Evolutionary conservation across 2,113 vertebrate genomes (phyloP).

Genomic region (Microcebus jonahi): DNA sequence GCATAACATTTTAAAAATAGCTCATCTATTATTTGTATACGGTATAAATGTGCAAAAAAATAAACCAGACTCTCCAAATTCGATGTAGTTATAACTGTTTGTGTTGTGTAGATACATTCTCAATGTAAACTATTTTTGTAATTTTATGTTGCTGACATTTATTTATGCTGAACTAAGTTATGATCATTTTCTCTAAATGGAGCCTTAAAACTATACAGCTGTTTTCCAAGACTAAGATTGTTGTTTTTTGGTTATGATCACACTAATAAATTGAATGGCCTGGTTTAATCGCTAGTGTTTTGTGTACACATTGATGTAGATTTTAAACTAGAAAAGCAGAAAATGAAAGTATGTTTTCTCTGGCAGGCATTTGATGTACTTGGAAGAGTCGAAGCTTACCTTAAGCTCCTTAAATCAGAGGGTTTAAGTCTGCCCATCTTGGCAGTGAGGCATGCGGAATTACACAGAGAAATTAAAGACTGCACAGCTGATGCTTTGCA

Average conservation of each 20-base stretch:
- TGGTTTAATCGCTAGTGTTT: slow-evolving; percentile 39
- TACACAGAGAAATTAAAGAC: slow-evolving; percentile 84
- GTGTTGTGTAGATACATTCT: neutral
- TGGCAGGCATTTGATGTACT: slow-evolving; percentile 88
- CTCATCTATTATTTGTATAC: neutral
- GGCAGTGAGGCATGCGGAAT: slow-evolving; percentile 84
- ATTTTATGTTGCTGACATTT: slow-evolving; percentile 12
- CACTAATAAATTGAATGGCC: slow-evolving; percentile 34
- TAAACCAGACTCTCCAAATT: neutral
- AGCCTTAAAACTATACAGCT: neutral
- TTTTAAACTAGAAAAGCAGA: slow-evolving; percentile 71
- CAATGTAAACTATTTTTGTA: neutral
- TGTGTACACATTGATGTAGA: neutral
- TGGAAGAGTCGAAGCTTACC: slow-evolving; percentile 85
- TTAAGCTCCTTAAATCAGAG: slow-evolving; percentile 85
- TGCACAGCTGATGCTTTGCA: slow-evolving; percentile 85
- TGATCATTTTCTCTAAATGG: slow-evolving; percentile 18
- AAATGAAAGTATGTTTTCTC: slow-evolving; percentile 70
- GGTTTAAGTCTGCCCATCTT: slow-evolving; percentile 80
- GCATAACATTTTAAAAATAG: slow-evolving; percentile 32
- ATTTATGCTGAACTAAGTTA: slow-evolving; percentile 5
- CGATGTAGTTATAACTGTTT: neutral
- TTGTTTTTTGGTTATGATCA: slow-evolving; percentile 27
- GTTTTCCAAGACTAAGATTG: slow-evolving; percentile 47
- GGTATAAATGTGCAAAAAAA: neutral